phyloP scores from a whole-genome alignment of 2,113 vertebrate species.

The Petaurus breviceps region DNA sequence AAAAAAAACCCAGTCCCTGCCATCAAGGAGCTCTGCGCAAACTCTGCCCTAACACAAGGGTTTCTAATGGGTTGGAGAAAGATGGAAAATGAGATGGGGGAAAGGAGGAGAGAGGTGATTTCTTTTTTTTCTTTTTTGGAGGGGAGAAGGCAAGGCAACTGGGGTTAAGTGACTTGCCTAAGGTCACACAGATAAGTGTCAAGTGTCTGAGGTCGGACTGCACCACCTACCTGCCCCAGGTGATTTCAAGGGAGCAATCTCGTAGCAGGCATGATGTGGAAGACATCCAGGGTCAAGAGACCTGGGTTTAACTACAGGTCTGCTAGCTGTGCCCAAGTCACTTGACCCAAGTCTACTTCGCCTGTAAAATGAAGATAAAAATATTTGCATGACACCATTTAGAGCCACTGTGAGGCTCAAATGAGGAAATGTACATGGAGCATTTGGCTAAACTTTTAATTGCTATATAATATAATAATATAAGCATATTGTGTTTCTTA shows the following conservation, averaged over 20 bases:
- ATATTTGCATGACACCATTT: background rate
- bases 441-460: background rate
- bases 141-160: no score
- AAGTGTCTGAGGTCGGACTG: no score
- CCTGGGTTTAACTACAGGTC: background rate
- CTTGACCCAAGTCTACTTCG: background rate
- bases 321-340: background rate
- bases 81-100: no score
- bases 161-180: no score
- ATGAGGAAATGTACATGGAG: background rate
- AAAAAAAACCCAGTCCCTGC: no score
- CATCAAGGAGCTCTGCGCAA: no score
- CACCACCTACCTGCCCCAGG: background rate
- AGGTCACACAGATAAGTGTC: no score
- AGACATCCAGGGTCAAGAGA: background rate
- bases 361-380: background rate
- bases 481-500: background rate
- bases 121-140: no score
- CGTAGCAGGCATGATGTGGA: background rate
- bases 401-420: background rate
- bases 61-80: background rate
- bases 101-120: no score
- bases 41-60: background rate
- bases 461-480: background rate
- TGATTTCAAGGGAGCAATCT: background rate